A percentile compares a stretch with the other conserved stretches of the same genome.
These are phyloP conservation scores for Porphyrio hochstetteri DNA, from an alignment of 2,113 vertebrate species.

Conservation along the genomic window DNA sequence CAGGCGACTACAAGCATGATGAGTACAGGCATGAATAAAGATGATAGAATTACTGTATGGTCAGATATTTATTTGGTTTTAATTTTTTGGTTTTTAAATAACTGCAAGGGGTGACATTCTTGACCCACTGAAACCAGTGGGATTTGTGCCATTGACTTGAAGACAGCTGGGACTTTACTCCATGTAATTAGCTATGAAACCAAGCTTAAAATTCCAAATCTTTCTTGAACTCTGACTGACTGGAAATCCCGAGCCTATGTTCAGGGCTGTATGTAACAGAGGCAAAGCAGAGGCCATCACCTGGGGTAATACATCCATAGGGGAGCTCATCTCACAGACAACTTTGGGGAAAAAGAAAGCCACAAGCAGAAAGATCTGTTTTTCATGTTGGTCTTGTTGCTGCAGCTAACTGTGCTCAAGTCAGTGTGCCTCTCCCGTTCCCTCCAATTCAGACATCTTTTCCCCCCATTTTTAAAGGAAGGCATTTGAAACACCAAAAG, in stretches of 20 bases:
- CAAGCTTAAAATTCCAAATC: neutral
- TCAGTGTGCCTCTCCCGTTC: neutral
- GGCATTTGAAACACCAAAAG: neutral
- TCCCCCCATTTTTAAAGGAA: neutral
- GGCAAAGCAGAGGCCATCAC: neutral
- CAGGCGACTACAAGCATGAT: neutral
- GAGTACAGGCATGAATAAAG: neutral
- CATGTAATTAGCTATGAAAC: neutral
- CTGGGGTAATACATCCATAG: neutral
- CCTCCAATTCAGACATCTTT: neutral
- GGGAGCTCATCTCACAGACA: neutral
- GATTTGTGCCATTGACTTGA: slow-evolving; percentile 13
- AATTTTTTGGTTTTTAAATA: neutral
- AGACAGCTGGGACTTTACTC: neutral
- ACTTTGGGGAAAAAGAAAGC: neutral
- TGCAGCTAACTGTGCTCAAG: neutral
- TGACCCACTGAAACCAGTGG: neutral
- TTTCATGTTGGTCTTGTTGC: neutral
- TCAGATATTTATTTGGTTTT: neutral
- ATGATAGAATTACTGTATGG: neutral
- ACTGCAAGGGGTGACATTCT: neutral
- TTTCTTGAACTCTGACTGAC: neutral
- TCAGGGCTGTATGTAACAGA: neutral
- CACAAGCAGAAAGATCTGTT: neutral
- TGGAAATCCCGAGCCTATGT: neutral